Percentiles rank a stretch among this genome's conserved stretches.
Evolutionary conservation across 2,113 vertebrate genomes (phyloP).

Genomic region (Pimephales promelas): DNA sequence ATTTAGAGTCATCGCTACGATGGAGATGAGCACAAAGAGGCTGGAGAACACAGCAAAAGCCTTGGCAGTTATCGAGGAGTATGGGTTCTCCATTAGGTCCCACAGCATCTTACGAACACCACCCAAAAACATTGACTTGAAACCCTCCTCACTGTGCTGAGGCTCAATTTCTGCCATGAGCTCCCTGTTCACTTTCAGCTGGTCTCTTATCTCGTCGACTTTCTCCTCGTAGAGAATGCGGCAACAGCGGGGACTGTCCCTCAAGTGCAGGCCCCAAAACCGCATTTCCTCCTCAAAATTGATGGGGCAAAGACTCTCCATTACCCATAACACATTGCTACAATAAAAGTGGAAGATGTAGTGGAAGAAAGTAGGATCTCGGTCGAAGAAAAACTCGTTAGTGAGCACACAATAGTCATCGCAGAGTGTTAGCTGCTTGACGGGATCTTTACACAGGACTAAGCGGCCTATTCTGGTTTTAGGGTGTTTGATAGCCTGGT

Average conservation of each 20-base stretch:
- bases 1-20: conserved; percentile 88
- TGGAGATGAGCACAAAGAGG: conserved; percentile 87
- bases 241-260: conserved; percentile 83
- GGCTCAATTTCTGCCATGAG: conserved; percentile 84
- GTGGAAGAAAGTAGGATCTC: conserved; percentile 85
- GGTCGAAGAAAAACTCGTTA: conserved; percentile 89
- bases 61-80: conserved; percentile 86
- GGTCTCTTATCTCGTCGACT: conserved; percentile 83
- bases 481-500: conserved; percentile 75
- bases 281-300: conserved; percentile 86
- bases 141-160: conserved; percentile 69
- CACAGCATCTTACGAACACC: conserved; percentile 76
- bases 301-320: conserved; percentile 85
- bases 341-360: conserved; percentile 89
- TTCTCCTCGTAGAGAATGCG: conserved; percentile 88
- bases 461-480: conserved; percentile 82
- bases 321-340: conserved; percentile 85
- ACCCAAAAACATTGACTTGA: conserved; percentile 81
- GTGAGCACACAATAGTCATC: conserved; percentile 85
- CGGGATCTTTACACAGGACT: conserved; percentile 76
- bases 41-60: conserved; percentile 86
- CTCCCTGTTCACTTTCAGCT: conserved; percentile 85
- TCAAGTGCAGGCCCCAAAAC: conserved; percentile 87
- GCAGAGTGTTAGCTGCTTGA: conserved; percentile 81
- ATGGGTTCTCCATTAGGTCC: conserved; percentile 89